These are phyloP conservation scores for Eolophus roseicapilla DNA, from an alignment of 2,113 vertebrate genomes.

Conservation along the genomic window DNA sequence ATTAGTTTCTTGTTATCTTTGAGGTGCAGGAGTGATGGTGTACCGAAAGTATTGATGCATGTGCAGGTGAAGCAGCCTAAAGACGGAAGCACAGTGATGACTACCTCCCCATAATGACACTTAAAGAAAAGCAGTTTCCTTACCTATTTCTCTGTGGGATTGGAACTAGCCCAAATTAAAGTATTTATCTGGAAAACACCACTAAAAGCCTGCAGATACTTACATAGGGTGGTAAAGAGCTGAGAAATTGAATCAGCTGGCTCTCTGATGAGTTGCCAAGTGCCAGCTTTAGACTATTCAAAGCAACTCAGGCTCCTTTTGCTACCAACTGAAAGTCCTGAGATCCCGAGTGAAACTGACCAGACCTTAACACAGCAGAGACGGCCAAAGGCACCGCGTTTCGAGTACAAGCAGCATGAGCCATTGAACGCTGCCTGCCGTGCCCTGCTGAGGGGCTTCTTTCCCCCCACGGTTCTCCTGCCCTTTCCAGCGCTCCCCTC, in stretches of 20 bases:
- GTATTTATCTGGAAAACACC: accelerated
- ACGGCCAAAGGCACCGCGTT: neutral
- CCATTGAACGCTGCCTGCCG: neutral
- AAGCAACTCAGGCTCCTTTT: no score
- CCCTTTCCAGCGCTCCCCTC: neutral
- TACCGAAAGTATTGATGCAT: accelerated
- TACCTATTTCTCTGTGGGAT: accelerated
- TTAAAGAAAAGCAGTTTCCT: neutral
- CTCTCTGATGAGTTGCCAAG: accelerated
- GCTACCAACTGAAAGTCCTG: accelerated
- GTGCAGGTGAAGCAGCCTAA: neutral
- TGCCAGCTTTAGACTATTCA: neutral
- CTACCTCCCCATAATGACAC: accelerated
- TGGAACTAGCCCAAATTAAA: neutral
- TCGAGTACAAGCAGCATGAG: neutral
- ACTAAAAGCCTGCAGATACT: neutral
- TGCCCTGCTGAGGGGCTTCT: neutral
- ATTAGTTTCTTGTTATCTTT: neutral
- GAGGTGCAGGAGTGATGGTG: accelerated
- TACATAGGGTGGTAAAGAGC: neutral
- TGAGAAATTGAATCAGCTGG: accelerated
- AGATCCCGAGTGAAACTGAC: no score
- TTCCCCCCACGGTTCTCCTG: neutral
- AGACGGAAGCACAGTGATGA: neutral
- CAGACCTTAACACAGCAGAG: neutral